phyloP scores from a whole-genome alignment of 2,888 invertebrate species.

The Rotaria sp. region DNA sequence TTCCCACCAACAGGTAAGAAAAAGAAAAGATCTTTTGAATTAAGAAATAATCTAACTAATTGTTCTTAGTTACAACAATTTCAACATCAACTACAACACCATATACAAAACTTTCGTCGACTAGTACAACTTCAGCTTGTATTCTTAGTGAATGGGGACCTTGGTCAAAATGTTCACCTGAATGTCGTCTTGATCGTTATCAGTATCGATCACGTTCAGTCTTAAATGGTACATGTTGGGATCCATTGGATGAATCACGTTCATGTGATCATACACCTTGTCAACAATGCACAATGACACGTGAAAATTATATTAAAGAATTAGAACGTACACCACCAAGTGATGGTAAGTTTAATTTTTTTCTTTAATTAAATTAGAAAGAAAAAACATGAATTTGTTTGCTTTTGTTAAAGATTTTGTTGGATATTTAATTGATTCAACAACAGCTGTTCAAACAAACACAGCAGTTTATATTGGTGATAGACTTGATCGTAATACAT shows the following conservation, averaged over 20 bases:
- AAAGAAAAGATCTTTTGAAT: neutral
- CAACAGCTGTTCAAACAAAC: neutral
- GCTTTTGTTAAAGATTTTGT: neutral
- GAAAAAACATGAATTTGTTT: neutral
- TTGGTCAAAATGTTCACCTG: conserved; percentile 27
- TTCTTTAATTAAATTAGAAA: neutral
- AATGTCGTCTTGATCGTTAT: neutral
- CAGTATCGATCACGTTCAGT: neutral
- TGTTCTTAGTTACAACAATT: neutral
- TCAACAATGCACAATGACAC: neutral
- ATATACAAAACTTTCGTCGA: neutral
- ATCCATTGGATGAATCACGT: neutral
- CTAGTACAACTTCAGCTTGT: neutral
- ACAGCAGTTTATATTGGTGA: conserved; percentile 24
- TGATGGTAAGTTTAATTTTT: neutral
- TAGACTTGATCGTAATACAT: neutral
- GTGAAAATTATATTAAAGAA: neutral
- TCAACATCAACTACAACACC: neutral
- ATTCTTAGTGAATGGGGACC: neutral
- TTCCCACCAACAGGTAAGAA: neutral
- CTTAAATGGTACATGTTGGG: neutral
- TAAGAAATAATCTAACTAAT: neutral
- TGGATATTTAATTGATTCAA: conserved; percentile 13
- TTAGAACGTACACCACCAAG: neutral
- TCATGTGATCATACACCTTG: neutral